Percentiles rank a stretch among this genome's conserved stretches.
phyloP scores from a whole-genome alignment of 1,140 invertebrate species.

The Aphelenchoides fujianensis region DNA sequence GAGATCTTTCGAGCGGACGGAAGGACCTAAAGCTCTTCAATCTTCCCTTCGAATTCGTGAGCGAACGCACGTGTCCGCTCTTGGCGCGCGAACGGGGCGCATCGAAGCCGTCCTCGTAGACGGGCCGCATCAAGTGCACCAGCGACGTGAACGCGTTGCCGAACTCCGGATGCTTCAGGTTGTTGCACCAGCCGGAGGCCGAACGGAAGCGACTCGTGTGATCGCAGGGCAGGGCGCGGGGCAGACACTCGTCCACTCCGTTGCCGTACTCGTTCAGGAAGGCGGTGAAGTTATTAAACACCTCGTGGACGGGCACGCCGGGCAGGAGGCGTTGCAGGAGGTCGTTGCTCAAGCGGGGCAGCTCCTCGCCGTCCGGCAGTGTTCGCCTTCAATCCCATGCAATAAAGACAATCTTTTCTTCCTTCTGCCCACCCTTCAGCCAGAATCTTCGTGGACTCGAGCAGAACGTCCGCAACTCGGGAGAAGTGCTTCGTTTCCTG shows the following conservation, averaged over 20 bases:
- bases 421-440: slow-evolving; percentile 32
- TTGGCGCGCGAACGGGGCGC: slow-evolving; percentile 68
- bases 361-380: slow-evolving; percentile 32
- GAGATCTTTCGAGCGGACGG: slow-evolving; percentile 78
- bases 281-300: slow-evolving; percentile 46
- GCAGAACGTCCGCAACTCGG: slow-evolving; percentile 42
- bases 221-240: slow-evolving; percentile 70
- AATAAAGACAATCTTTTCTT: no score
- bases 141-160: slow-evolving; percentile 85
- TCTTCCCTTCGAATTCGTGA: no score
- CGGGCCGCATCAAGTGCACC: slow-evolving; percentile 71
- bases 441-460: slow-evolving; percentile 50
- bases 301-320: slow-evolving; percentile 24
- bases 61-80: slow-evolving; percentile 76
- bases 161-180: slow-evolving; percentile 82
- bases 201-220: slow-evolving; percentile 76
- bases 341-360: slow-evolving; percentile 29
- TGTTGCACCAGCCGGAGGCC: slow-evolving; percentile 94
- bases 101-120: slow-evolving; percentile 81
- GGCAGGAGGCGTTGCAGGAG: slow-evolving; percentile 36
- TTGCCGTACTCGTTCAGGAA: slow-evolving; percentile 52
- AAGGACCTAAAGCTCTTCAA: no score
- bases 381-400: slow-evolving; percentile 41
- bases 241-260: slow-evolving; percentile 45
- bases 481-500: slow-evolving; percentile 39